Conservation (phyloP, 1,140 invertebrate genomes). For the Meteorus sp. region DNA sequence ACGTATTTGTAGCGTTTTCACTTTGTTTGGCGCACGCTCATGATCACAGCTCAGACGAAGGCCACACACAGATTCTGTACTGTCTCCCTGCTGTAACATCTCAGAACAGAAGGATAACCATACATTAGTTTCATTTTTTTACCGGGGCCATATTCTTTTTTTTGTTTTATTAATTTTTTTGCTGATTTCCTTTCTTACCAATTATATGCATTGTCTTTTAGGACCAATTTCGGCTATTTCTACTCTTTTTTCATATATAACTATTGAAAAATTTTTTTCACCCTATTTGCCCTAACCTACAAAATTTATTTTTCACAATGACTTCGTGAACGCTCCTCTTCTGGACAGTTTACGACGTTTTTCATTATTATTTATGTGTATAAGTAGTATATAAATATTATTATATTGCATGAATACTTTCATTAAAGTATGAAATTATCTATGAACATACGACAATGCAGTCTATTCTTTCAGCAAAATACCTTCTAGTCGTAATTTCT, state of each 20-base stretch:
- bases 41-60: conserved; percentile 60
- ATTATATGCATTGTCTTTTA: no score
- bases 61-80: conserved; percentile 61
- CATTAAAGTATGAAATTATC: no score
- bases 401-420: no score
- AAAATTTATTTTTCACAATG: conserved; percentile 34
- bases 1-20: conserved; percentile 54
- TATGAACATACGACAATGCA: conserved; percentile 19
- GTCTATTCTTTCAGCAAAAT: conserved; percentile 45
- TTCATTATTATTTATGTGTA: no score
- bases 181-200: no score
- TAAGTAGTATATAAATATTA: no score
- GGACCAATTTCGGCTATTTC: conserved; percentile 49
- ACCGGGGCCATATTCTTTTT: no score
- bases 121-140: conserved; percentile 59
- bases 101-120: conserved; percentile 62
- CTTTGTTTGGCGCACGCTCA: conserved; percentile 59
- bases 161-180: no score
- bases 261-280: no score
- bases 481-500: conserved; percentile 54
- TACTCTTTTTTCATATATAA: conserved; percentile 18
- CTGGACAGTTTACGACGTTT: no score
- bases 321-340: no score
- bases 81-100: conserved; percentile 61
- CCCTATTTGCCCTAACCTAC: conserved; percentile 47